Percentiles rank a stretch among this genome's conserved stretches.
These are phyloP conservation scores for Periophthalmus magnuspinnatus DNA, from an alignment of 2,797 vertebrate species.

Conservation along the genomic window DNA sequence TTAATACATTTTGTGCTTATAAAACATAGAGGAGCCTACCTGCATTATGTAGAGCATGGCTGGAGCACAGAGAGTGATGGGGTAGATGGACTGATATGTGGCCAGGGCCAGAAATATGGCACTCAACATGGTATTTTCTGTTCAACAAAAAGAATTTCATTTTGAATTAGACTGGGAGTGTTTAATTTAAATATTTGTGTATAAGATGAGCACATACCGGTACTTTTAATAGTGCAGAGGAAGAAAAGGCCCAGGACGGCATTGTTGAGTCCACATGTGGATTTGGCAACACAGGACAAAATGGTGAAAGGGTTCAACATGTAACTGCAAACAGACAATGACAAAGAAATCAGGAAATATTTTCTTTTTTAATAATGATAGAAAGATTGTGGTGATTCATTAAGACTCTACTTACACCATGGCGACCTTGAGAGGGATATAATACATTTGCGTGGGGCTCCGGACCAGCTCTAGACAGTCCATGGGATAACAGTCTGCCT, in stretches of 20 bases:
- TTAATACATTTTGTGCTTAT: too few relatives aligned
- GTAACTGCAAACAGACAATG: constrained; percentile 77
- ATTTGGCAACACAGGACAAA: constrained; percentile 96
- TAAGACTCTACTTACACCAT: constrained; percentile 77
- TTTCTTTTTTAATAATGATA: too few relatives aligned
- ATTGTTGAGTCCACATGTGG: constrained; percentile 94
- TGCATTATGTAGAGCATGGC: constrained; percentile 91
- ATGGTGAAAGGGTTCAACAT: constrained; percentile 95
- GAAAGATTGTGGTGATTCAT: too few relatives aligned
- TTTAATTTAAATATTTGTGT: not conserved
- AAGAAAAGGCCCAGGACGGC: constrained; percentile 89
- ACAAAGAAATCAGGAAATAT: too few relatives aligned
- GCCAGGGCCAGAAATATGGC: constrained; percentile 93
- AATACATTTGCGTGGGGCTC: constrained; percentile 91
- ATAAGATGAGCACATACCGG: constrained; percentile 57
- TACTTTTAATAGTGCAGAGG: constrained; percentile 92
- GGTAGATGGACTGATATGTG: constrained; percentile 95
- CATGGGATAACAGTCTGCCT: constrained; percentile 87
- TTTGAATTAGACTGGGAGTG: too few relatives aligned
- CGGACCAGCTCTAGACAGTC: constrained; percentile 91
- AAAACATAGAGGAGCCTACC: constrained; percentile 65
- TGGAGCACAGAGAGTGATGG: constrained; percentile 88
- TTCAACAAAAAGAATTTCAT: constrained; percentile 24
- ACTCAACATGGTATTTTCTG: constrained; percentile 92
- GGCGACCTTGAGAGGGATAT: constrained; percentile 94